Base-by-base conservation (phyloP, 2,888 invertebrate species). In the Sicus ferrugineus region DNA sequence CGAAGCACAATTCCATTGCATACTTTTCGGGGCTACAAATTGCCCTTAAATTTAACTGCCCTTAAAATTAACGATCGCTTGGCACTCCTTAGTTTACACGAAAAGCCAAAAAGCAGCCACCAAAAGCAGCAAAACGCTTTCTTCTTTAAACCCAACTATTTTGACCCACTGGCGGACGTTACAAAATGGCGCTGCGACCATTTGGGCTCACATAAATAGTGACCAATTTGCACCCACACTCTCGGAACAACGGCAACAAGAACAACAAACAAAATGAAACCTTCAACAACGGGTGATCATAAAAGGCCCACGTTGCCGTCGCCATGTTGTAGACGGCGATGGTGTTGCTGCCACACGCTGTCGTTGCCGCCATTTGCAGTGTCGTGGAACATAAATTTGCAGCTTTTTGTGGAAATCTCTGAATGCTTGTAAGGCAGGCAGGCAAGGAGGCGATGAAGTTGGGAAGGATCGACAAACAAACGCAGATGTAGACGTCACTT, bases 311-410 rank as follows among this genome's bases (percentile, higher is more conserved):
- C 54, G 42, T 14, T 42, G 23, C 54, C 34, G 52, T 52, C 38
- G 38, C 38, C n/a, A 26, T 64, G 50, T 21, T 64, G 16, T 50
- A 14, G 62, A 31, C 48, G 48, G 26, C 34, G 64, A 21, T 52
- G 30, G 5, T 21, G 62, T 26, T 38, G 21, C 9, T 64, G 34
- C 31, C 21, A 21, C 21, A 34, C 42, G n/a, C 19, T 19, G 62
- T 68, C 28, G 21, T 46, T 46, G 68, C 54, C 54, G 68, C 54
- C 68, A 68, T 68, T 68, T 61, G 19, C 68, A 68, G 68, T 52
- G 61, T 68, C 52, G 50, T 52, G 23, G 62, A n/a, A 62, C 52
- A 68, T 68, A 67, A 58, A 67, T 67, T 67, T 58, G 65, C 54
- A 54, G 54, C 34, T 63, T 63, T 63, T 46, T 63, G 63, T 48